Evolutionary conservation across 2,888 invertebrate species (phyloP).

Genomic region (Drosophila histrio): DNA sequence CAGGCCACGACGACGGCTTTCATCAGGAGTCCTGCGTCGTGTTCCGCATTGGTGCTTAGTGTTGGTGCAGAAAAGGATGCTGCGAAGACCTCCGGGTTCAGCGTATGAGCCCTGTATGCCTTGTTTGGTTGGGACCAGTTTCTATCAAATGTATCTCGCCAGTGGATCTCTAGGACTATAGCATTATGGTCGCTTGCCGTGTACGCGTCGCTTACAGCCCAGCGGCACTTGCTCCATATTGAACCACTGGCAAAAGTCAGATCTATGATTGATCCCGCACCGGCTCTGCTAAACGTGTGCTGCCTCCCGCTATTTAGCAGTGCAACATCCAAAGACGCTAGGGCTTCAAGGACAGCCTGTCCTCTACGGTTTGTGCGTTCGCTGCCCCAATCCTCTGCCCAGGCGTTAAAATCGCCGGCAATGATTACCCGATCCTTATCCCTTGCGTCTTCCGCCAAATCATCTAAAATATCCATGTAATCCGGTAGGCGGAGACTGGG

Average conservation of each 20-base stretch:
- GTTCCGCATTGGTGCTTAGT: neutral
- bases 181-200: neutral
- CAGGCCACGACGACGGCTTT: neutral
- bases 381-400: neutral
- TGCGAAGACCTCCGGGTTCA: too few relatives aligned
- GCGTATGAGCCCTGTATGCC: too few relatives aligned
- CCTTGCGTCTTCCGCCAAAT: neutral
- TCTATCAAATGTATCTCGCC: neutral
- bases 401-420: neutral
- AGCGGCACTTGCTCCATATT: neutral
- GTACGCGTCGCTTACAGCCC: neutral
- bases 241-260: neutral
- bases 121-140: neutral
- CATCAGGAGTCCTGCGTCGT: neutral
- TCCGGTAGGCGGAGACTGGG: neutral
- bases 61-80: too few relatives aligned
- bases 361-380: neutral
- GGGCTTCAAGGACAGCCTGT: neutral
- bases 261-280: neutral
- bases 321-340: neutral
- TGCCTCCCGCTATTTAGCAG: neutral
- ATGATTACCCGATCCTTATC: neutral
- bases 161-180: neutral
- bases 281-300: neutral
- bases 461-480: neutral